Evolutionary conservation across 2,888 invertebrate genomes (phyloP).

Genomic region (Orthonychiurus folsomi): DNA sequence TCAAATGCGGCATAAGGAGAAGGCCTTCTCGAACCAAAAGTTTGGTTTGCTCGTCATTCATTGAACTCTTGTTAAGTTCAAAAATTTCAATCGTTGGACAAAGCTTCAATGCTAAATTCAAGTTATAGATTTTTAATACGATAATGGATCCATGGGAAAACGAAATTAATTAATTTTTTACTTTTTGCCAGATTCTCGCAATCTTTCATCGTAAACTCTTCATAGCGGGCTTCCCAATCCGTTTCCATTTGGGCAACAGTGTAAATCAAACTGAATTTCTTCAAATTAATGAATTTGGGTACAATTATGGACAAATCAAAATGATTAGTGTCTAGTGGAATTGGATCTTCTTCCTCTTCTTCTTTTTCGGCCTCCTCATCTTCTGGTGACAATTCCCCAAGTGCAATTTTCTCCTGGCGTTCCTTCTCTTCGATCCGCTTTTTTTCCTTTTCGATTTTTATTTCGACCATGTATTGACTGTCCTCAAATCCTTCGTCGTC

Average conservation of each 20-base stretch:
- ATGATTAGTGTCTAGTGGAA: constrained; percentile 27
- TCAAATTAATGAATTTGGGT: constrained; percentile 24
- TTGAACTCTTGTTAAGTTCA: constrained; percentile 32
- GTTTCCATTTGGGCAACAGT: constrained; percentile 34
- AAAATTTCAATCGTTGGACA: constrained; percentile 29
- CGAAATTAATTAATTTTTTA: constrained; percentile 27
- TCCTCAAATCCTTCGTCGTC: constrained; percentile 24
- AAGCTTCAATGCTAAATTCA: constrained; percentile 24
- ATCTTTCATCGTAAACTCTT: constrained; percentile 35
- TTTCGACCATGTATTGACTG: background rate
- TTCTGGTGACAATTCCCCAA: constrained; percentile 1
- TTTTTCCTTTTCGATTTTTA: background rate
- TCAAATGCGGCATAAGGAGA: constrained; percentile 33
- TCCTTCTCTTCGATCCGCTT: background rate
- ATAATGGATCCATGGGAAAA: too few relatives aligned
- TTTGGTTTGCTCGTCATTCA: constrained; percentile 35
- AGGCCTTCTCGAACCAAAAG: constrained; percentile 35
- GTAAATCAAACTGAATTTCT: constrained; percentile 34
- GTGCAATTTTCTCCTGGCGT: background rate
- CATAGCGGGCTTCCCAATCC: constrained; percentile 33
- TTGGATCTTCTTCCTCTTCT: constrained; percentile 15
- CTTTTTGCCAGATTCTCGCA: constrained; percentile 34
- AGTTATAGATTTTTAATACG: background rate
- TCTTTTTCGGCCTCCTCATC: constrained; percentile 14
- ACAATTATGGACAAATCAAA: constrained; percentile 32